A percentile compares a stretch with the other conserved stretches of the same genome.
Conservation (phyloP, 1,140 invertebrate species). For the Acyrthosiphon pisum region DNA sequence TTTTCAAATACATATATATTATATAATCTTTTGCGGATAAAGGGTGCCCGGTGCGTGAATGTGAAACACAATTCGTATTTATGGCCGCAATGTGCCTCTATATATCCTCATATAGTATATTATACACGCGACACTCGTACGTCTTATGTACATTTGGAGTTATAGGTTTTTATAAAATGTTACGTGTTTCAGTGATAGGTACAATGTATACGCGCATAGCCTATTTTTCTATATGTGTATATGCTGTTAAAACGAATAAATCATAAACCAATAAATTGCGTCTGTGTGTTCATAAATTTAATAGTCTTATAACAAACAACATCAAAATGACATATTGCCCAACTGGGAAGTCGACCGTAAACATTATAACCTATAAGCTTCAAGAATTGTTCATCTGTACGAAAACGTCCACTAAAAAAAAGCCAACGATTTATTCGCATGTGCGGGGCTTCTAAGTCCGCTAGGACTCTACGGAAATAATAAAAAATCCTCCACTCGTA, state of each 20-base stretch:
- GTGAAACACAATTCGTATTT: neutral
- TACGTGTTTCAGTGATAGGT: neutral
- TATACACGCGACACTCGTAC: neutral
- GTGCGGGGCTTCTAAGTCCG: neutral
- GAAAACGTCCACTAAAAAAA: neutral
- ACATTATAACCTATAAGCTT: neutral
- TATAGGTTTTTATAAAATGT: constrained; percentile 24
- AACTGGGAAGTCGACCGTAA: constrained; percentile 27
- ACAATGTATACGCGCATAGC: neutral
- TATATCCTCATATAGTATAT: neutral
- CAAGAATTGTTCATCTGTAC: neutral
- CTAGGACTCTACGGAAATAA: neutral
- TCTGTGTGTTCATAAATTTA: constrained; percentile 37
- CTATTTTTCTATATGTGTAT: neutral
- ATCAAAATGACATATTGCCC: constrained; percentile 30
- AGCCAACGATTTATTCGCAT: neutral
- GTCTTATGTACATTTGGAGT: neutral
- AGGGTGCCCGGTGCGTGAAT: neutral
- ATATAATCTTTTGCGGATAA: neutral
- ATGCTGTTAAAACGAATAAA: neutral
- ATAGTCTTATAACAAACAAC: neutral
- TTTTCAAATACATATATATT: neutral
- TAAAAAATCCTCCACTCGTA: neutral
- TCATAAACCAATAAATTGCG: neutral
- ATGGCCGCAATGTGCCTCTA: neutral